Evolutionary conservation across 2,113 vertebrate species (phyloP).

Genomic region (Silurus glanis): DNA sequence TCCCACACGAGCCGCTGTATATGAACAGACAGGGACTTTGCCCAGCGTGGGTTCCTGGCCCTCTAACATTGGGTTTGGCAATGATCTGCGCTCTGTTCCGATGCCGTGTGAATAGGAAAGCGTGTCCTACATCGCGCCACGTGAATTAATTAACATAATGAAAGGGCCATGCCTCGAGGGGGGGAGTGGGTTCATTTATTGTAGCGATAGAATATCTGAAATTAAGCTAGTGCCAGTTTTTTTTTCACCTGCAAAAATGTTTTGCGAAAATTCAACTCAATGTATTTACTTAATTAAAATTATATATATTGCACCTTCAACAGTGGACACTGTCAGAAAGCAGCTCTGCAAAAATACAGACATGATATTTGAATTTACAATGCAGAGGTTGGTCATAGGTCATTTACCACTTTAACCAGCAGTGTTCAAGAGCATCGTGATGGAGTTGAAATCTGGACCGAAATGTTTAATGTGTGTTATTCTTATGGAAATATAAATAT

Average conservation of each 20-base stretch:
- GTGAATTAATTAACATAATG: conserved; percentile 61
- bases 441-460: not conserved
- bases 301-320: not conserved
- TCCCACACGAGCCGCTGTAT: conserved; percentile 28
- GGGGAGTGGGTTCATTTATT: not conserved
- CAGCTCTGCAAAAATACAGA: not conserved
- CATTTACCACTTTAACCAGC: not conserved
- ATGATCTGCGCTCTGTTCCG: conserved; percentile 27
- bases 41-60: conserved; percentile 35
- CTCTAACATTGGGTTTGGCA: conserved; percentile 17
- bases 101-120: conserved; percentile 36
- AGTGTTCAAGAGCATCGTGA: not conserved
- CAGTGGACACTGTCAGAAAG: not conserved
- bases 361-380: not conserved
- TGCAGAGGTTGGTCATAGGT: not conserved
- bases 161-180: conserved; percentile 37
- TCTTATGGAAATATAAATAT: not conserved
- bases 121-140: conserved; percentile 48
- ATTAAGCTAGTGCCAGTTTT: not conserved
- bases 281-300: not conserved
- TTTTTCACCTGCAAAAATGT: not conserved
- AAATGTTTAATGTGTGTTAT: not conserved
- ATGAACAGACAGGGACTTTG: conserved; percentile 28
- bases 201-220: not conserved
- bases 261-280: not conserved